Evolutionary conservation across 2,113 vertebrate species (phyloP).

Genomic region (Antennarius striatus): DNA sequence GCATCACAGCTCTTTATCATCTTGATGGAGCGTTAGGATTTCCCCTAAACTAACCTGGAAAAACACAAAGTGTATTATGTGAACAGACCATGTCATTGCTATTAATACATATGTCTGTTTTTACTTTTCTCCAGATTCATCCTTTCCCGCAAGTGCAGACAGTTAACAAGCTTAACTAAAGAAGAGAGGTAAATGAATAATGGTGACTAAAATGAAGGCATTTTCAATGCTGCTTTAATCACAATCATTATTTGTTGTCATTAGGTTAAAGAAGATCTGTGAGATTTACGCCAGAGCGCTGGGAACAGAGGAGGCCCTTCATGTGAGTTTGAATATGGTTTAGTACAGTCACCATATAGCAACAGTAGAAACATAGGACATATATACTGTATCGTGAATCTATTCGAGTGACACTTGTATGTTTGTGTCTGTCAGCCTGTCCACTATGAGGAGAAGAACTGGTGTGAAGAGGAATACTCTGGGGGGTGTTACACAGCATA

Average conservation of each 20-base stretch:
- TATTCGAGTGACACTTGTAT: background rate
- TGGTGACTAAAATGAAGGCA: background rate
- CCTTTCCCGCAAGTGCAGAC: constrained; percentile 89
- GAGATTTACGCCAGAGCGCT: constrained; percentile 92
- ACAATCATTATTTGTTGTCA: constrained; percentile 21
- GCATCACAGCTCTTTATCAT: too few species aligned
- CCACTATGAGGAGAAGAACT: constrained; percentile 99
- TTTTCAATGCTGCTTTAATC: background rate
- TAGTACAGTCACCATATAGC: too few species aligned
- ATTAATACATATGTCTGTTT: background rate
- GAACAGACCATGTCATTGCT: too few species aligned
- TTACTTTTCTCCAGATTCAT: constrained; percentile 85
- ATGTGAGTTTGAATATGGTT: constrained; percentile 79
- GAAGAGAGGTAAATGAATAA: constrained; percentile 86
- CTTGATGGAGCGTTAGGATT: too few species aligned
- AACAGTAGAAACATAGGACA: too few species aligned
- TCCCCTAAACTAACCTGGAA: too few species aligned
- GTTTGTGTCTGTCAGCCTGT: constrained; percentile 80
- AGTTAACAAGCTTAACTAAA: constrained; percentile 83
- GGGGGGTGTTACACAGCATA: constrained; percentile 96
- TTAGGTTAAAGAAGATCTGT: constrained; percentile 88
- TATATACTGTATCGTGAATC: too few species aligned
- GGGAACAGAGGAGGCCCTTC: constrained; percentile 88
- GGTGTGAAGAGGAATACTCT: constrained; percentile 97
- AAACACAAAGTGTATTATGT: too few species aligned